Evolutionary conservation across 1,140 invertebrate genomes (phyloP), one percentile per base, ranked within the genome.

Genomic region (Solenopsis invicta): DNA sequence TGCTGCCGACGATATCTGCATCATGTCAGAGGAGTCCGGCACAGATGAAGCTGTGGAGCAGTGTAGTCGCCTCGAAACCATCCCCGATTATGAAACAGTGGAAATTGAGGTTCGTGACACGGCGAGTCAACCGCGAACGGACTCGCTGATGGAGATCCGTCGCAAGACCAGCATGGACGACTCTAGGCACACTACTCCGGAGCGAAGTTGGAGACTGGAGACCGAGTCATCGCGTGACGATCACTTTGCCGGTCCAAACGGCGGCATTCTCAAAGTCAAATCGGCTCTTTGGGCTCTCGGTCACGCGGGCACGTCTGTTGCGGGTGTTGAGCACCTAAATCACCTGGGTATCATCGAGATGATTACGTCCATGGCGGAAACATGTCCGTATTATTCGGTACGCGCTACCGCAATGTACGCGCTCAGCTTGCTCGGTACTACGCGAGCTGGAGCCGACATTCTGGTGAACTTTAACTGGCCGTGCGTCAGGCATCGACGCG

Each of bases 231-330:
- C 84, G 24, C 86, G 91, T 0, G 92, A 94, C 0, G 94, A 95
- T 50, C 52, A 82, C 12, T 41, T 67, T 0, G 18, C 78, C 0
- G 87, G 85, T 2, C 84, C 93, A 18, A 92, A 93, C 16, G 91
- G 89, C n/a, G 97, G 97, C 89, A 96, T 97, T 45, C 93, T 97
- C 1, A 96, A 97, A 77, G 93, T 99, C 18, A 99, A 99, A 94
- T 96, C 98, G 29, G 98, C 98, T 0, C 93, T 99, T 0, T 99
- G 99, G 99, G 97, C 97, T 10, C 94, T 99, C 41, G 98, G 98
- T 16, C 98, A 99, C 93, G 96, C 98, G 24, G 98, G 97, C 3
- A 97, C 97, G 0, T 98, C 98, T 24, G 93, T 95, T 0, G 96
- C 96, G 69, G 98, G 98, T 1, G 95, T 98, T 16, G 96, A 97